Evolutionary conservation across 2,113 vertebrate genomes (phyloP).

Genomic region (Scartelaos histophorus): DNA sequence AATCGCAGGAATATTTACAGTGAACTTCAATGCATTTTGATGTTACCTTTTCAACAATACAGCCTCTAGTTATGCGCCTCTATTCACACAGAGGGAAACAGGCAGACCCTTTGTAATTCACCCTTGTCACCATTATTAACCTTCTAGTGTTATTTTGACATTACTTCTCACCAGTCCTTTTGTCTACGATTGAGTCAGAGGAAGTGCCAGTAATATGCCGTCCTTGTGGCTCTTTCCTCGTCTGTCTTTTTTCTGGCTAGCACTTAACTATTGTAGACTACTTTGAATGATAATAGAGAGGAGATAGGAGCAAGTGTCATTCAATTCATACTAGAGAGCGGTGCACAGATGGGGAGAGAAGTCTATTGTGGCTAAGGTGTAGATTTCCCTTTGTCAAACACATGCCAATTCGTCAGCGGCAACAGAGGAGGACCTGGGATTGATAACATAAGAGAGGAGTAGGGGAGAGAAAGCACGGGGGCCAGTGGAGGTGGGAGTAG

Average conservation of each 20-base stretch:
- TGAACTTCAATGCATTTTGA: conserved; percentile 22
- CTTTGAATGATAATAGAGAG: conserved; percentile 72
- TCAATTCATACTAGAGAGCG: conserved; percentile 53
- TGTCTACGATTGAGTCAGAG: conserved; percentile 54
- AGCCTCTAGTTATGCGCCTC: conserved; percentile 33
- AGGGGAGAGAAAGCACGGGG: conserved; percentile 32
- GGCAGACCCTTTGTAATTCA: conserved; percentile 21
- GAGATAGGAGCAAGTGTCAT: conserved; percentile 60
- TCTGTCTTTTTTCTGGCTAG: conserved; percentile 53
- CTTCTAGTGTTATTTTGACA: conserved; percentile 54
- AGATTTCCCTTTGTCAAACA: conserved; percentile 74
- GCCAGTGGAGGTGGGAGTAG: conserved; percentile 44
- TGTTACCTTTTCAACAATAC: conserved; percentile 39
- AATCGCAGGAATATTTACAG: conserved; percentile 28
- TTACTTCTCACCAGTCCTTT: conserved; percentile 40
- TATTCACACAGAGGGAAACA: conserved; percentile 18
- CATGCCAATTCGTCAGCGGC: conserved; percentile 67
- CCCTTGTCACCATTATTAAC: conserved; percentile 49
- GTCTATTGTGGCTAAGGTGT: conserved; percentile 62
- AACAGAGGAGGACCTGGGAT: conserved; percentile 69
- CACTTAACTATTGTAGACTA: conserved; percentile 61
- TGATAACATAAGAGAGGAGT: conserved; percentile 55
- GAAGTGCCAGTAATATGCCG: conserved; percentile 43
- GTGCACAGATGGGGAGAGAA: conserved; percentile 37
- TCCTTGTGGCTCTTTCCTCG: conserved; percentile 56